Conservation (phyloP, 2,113 vertebrate genomes). For the Columba livia region DNA sequence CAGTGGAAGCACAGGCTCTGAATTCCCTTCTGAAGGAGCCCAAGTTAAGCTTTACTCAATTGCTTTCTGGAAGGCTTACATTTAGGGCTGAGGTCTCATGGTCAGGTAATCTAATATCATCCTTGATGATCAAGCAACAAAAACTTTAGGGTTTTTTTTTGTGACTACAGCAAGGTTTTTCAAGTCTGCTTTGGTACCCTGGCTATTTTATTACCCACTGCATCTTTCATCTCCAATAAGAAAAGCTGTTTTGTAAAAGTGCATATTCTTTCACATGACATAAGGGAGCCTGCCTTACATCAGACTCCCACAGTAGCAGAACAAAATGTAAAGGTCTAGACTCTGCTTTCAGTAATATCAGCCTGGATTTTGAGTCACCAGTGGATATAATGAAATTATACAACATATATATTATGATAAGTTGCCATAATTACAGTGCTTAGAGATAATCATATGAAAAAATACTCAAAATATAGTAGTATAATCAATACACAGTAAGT, state of each 20-base stretch:
- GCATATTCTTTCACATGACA: not conserved
- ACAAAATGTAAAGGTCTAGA: not conserved
- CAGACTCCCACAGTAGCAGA: not conserved
- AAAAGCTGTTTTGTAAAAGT: not conserved
- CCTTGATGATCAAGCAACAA: not conserved
- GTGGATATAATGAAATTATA: not conserved
- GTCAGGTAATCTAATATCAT: not conserved
- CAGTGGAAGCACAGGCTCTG: not conserved
- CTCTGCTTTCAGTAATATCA: not conserved
- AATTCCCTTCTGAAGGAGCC: not conserved
- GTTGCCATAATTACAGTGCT: not conserved
- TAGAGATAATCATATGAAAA: slow-evolving; percentile 25
- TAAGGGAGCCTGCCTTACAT: not conserved
- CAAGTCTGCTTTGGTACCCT: not conserved
- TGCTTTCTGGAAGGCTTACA: not conserved
- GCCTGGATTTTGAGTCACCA: not conserved
- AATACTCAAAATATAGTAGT: not conserved
- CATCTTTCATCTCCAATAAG: not conserved
- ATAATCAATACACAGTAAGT: not conserved
- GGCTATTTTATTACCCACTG: not conserved
- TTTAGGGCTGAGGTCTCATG: not conserved
- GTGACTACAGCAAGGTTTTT: not conserved
- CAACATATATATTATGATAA: not conserved
- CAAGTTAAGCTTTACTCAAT: not conserved
- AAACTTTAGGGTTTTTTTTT: not conserved